Percentiles rank a stretch among this genome's conserved stretches.
Conservation (phyloP, 2,888 invertebrate species). For the Andrena praecox region DNA sequence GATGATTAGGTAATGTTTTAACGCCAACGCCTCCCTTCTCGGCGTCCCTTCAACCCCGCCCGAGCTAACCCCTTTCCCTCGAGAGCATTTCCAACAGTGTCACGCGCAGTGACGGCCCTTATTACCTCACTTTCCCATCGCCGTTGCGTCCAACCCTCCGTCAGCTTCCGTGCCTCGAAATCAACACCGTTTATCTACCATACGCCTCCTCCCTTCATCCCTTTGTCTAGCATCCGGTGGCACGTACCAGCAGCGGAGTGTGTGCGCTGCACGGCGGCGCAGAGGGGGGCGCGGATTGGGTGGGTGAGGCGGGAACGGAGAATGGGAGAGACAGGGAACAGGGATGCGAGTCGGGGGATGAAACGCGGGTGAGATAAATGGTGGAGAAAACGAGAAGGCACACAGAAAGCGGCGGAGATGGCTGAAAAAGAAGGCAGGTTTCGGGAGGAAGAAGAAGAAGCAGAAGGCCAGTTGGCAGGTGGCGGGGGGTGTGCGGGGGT, state of each 20-base stretch:
- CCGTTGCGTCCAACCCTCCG: background rate
- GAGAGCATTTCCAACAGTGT: conserved; percentile 33
- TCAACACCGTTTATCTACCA: conserved; percentile 29
- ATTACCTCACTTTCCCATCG: conserved; percentile 30
- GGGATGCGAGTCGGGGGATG: background rate
- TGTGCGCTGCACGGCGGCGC: conserved; percentile 48
- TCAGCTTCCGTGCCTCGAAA: background rate
- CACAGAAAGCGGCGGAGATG: background rate
- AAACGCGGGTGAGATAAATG: conserved; percentile 22
- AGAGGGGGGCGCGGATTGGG: conserved; percentile 23
- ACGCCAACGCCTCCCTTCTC: background rate
- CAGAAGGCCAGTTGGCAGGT: conserved; percentile 7
- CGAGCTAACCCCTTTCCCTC: conserved; percentile 2
- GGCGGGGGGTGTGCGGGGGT: conserved; percentile 65
- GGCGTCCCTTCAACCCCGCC: conserved; percentile 1
- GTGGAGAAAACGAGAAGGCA: conserved; percentile 31
- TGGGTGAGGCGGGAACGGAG: conserved; percentile 55
- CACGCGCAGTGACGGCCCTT: conserved; percentile 32
- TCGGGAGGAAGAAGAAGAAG: background rate
- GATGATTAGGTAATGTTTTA: conserved; percentile 13
- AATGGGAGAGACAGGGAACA: background rate
- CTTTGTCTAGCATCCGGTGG: background rate
- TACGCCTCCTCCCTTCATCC: background rate
- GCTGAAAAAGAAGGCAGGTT: background rate
- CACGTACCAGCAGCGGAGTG: conserved; percentile 30